Evolutionary conservation across 2,113 vertebrate genomes (phyloP).

Genomic region (Pelecanus crispus): DNA sequence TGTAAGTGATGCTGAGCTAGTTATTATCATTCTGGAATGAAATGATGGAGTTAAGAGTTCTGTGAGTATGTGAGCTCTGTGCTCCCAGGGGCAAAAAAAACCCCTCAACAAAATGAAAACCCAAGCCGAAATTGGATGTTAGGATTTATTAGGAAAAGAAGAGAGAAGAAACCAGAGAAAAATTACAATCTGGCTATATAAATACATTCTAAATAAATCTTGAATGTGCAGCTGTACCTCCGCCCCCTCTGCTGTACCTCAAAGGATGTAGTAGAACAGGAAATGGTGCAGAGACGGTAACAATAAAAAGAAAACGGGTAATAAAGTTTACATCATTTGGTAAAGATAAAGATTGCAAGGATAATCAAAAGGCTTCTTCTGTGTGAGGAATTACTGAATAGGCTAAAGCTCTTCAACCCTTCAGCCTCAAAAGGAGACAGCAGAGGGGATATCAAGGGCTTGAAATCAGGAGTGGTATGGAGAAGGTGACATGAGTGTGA

Average conservation of each 20-base stretch:
- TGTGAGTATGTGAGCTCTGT: not conserved
- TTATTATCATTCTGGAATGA: not conserved
- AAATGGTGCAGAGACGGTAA: not conserved
- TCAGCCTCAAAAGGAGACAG: not conserved
- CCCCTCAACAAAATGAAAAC: not conserved
- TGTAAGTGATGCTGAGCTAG: not conserved
- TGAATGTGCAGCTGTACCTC: not conserved
- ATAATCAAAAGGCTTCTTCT: constrained; percentile 14
- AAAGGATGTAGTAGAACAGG: not conserved
- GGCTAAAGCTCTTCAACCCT: not conserved
- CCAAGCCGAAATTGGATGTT: not conserved
- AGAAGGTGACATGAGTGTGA: not conserved
- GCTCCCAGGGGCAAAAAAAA: not conserved
- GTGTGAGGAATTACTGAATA: not conserved
- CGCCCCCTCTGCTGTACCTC: not conserved
- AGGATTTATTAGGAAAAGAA: not conserved
- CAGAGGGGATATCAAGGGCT: not conserved
- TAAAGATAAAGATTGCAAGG: constrained; percentile 17
- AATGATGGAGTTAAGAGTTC: not conserved
- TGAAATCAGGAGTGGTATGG: not conserved
- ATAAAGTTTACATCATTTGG: constrained; percentile 9
- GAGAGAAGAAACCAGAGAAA: not conserved
- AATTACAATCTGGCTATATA: not conserved
- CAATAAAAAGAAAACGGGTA: not conserved
- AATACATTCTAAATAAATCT: constrained; percentile 20